A percentile compares a stretch with the other conserved stretches of the same genome.
phyloP scores from a whole-genome alignment of 2,797 vertebrate genomes.

The Sphenodon punctatus region DNA sequence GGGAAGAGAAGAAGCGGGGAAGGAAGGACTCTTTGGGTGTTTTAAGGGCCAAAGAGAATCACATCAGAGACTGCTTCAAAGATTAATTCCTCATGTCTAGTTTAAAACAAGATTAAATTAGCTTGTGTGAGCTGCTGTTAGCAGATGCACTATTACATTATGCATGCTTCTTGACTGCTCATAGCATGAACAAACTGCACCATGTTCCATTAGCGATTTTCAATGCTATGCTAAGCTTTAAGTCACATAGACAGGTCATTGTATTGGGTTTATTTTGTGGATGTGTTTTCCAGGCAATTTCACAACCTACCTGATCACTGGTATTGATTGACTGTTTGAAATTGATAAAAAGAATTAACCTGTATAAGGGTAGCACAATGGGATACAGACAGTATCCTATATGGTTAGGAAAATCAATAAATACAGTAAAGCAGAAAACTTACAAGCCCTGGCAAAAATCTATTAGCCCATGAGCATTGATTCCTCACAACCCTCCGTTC shows the following conservation, averaged over 20 bases:
- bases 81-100: slow-evolving; percentile 72
- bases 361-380: slow-evolving; percentile 59
- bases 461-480: neutral
- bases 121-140: slow-evolving; percentile 75
- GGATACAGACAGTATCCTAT: slow-evolving; percentile 61
- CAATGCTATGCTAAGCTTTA: slow-evolving; percentile 72
- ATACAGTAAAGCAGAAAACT: slow-evolving; percentile 61
- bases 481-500: neutral
- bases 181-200: slow-evolving; percentile 64
- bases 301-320: slow-evolving; percentile 73
- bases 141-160: slow-evolving; percentile 76
- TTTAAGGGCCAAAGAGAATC: slow-evolving; percentile 65
- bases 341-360: slow-evolving; percentile 75
- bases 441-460: slow-evolving; percentile 45
- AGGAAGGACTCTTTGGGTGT: slow-evolving; percentile 46
- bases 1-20: too few species aligned
- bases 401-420: slow-evolving; percentile 69
- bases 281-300: slow-evolving; percentile 74
- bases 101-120: slow-evolving; percentile 79
- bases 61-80: slow-evolving; percentile 62
- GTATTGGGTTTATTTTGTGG: slow-evolving; percentile 67
- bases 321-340: slow-evolving; percentile 68
- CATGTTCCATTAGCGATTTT: slow-evolving; percentile 76
- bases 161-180: slow-evolving; percentile 76
- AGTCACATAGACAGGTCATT: slow-evolving; percentile 71